These are phyloP conservation scores for Camptogramma bilineatum DNA, from an alignment of 2,888 invertebrate genomes.

Conservation along the genomic window DNA sequence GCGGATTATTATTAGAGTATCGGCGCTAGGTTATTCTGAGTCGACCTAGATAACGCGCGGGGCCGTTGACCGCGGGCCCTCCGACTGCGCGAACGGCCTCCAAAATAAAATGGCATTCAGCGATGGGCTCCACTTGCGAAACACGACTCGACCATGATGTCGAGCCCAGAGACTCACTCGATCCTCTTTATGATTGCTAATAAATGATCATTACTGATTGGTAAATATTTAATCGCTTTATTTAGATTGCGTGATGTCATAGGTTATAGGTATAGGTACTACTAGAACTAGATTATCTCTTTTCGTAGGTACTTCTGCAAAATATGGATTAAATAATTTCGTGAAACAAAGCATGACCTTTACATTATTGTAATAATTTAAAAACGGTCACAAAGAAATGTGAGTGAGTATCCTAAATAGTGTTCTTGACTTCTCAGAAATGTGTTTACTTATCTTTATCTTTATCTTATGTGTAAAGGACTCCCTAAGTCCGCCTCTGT, in stretches of 20 bases:
- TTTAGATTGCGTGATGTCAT: background rate
- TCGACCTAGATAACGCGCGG: slow-evolving; percentile 83
- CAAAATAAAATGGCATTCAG: slow-evolving; percentile 84
- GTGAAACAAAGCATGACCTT: no score
- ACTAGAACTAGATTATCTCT: no score
- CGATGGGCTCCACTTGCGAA: slow-evolving; percentile 84
- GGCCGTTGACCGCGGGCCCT: slow-evolving; percentile 85
- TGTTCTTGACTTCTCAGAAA: no score
- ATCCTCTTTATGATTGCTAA: slow-evolving; percentile 66
- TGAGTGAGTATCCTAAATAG: no score
- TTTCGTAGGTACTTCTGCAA: no score
- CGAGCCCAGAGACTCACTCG: slow-evolving; percentile 63
- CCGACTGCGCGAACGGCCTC: slow-evolving; percentile 81
- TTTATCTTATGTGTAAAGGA: background rate
- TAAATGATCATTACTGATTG: slow-evolving; percentile 65
- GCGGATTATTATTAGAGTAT: slow-evolving; percentile 84
- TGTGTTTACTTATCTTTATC: no score
- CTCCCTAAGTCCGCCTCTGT: slow-evolving; percentile 58
- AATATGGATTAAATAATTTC: no score
- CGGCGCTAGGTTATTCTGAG: slow-evolving; percentile 85
- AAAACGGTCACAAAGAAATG: no score
- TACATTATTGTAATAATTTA: no score
- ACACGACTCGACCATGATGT: slow-evolving; percentile 76
- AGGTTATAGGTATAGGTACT: background rate
- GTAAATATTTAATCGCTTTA: slow-evolving; percentile 44